These are phyloP conservation scores for Sebastiscus tertius DNA, from an alignment of 2,797 vertebrate genomes.

Conservation along the genomic window DNA sequence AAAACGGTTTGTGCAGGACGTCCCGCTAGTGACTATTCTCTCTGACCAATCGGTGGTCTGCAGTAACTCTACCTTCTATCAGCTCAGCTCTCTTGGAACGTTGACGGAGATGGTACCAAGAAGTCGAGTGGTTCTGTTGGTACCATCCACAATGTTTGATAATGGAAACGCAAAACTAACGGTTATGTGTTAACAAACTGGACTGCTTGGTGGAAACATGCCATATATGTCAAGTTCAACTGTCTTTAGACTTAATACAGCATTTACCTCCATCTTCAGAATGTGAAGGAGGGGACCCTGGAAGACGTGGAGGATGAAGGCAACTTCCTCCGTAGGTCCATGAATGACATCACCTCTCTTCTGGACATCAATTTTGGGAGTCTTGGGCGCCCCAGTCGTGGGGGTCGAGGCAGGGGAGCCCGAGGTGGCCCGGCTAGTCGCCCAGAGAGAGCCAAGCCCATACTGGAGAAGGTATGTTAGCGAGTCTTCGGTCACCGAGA, in stretches of 20 bases:
- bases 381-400: conserved; percentile 89
- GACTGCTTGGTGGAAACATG: background rate
- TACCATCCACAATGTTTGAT: background rate
- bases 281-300: conserved; percentile 51
- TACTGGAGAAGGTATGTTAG: conserved; percentile 54
- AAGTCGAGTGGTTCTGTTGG: background rate
- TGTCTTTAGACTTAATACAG: background rate
- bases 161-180: background rate
- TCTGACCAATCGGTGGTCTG: background rate
- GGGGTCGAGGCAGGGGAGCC: conserved; percentile 84
- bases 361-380: conserved; percentile 98
- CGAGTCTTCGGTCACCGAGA: fast-evolving
- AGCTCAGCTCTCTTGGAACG: background rate
- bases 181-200: background rate
- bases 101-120: background rate
- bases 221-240: background rate
- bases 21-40: too few relatives aligned
- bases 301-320: conserved; percentile 88
- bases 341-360: conserved; percentile 96
- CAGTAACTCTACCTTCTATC: background rate
- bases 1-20: too few relatives aligned
- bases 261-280: conserved; percentile 44
- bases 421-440: conserved; percentile 43
- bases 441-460: conserved; percentile 45
- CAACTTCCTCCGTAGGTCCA: conserved; percentile 89